phyloP scores from a whole-genome alignment of 2,797 vertebrate species.

The Glyptemys insculpta region DNA sequence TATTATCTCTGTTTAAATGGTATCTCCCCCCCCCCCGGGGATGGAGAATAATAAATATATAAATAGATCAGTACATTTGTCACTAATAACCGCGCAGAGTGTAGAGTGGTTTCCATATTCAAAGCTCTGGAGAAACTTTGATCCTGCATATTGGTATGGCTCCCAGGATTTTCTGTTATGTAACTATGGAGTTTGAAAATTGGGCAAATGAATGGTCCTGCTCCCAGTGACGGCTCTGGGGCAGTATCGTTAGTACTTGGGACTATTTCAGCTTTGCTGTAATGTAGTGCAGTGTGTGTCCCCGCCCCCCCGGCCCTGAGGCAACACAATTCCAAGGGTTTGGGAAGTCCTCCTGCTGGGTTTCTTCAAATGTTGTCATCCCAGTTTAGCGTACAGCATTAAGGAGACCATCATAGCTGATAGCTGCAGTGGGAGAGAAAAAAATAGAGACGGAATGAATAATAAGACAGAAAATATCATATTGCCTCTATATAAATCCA shows the following conservation, averaged over 20 bases:
- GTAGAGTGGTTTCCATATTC: neutral
- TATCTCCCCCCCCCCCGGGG: neutral
- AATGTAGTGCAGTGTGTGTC: no score
- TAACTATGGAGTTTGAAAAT: neutral
- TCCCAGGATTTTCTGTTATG: neutral
- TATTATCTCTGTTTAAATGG: neutral
- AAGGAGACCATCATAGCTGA: neutral
- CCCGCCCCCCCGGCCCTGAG: neutral
- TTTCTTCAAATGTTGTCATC: neutral
- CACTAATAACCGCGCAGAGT: neutral
- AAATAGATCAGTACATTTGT: neutral
- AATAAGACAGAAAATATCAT: neutral
- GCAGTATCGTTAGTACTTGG: neutral
- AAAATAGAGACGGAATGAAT: neutral
- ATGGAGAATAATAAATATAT: neutral
- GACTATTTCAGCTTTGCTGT: no score
- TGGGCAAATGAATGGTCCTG: neutral
- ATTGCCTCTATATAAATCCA: neutral
- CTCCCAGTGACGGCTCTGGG: neutral
- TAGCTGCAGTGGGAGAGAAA: neutral
- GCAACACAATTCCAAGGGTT: neutral
- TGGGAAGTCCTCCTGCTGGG: neutral
- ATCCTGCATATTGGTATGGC: neutral
- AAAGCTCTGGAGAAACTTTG: neutral
- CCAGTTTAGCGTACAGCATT: neutral